Conservation (phyloP, 2,797 vertebrate genomes). For the Rhinogobio ventralis region DNA sequence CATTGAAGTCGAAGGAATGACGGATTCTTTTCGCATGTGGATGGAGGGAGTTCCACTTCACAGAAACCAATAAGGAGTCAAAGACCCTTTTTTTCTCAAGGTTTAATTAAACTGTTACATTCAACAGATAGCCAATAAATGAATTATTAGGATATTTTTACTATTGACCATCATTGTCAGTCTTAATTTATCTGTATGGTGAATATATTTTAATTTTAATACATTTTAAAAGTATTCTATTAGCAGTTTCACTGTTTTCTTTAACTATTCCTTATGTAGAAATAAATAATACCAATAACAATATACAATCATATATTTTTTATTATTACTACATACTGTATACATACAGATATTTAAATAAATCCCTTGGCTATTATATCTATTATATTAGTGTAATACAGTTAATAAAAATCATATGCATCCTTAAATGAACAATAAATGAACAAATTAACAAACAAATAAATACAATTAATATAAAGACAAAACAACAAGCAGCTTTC, state of each 20-base stretch:
- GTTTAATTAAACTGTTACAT: constrained; percentile 8
- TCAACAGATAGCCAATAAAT: background rate
- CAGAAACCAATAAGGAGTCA: constrained; percentile 50
- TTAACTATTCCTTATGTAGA: too few species aligned
- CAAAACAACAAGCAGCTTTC: background rate
- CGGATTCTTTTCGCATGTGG: constrained; percentile 44
- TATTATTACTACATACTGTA: too few species aligned
- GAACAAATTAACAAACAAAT: background rate
- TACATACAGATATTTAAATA: background rate
- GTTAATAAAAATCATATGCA: background rate
- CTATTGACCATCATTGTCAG: background rate
- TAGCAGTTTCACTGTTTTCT: background rate
- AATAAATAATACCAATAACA: too few species aligned
- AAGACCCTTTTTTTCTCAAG: constrained; percentile 9
- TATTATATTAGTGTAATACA: background rate
- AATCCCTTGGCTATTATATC: background rate
- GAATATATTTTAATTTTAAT: background rate
- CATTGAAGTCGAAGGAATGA: constrained; percentile 73
- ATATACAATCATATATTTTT: too few species aligned
- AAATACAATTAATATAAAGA: background rate
- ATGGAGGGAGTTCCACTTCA: constrained; percentile 51
- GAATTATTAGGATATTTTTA: background rate
- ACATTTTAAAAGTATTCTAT: background rate
- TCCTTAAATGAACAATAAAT: background rate
- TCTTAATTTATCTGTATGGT: background rate